A percentile compares a stretch with the other conserved stretches of the same genome.
These are phyloP conservation scores for Silurus lanzhouensis DNA, from an alignment of 2,797 vertebrate genomes.

Conservation along the genomic window DNA sequence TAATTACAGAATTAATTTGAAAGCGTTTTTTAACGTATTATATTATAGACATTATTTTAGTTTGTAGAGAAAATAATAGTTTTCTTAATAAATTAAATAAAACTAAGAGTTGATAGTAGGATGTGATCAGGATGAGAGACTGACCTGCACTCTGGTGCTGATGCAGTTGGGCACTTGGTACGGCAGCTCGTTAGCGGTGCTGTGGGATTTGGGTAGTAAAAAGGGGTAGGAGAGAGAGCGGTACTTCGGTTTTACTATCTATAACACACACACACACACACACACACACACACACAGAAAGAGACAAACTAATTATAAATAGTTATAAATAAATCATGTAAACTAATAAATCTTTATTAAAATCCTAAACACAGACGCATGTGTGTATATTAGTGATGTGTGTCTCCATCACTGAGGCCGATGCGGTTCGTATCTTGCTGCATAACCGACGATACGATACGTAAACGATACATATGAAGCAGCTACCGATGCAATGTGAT, in stretches of 20 bases:
- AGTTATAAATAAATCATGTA: conserved; percentile 39
- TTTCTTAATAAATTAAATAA: not conserved
- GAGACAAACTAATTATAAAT: conserved; percentile 11
- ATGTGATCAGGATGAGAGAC: conserved; percentile 31
- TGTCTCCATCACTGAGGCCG: too few relatives aligned
- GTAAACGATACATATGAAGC: too few relatives aligned
- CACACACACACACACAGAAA: conserved; percentile 18
- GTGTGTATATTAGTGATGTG: too few relatives aligned
- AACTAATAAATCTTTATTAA: not conserved
- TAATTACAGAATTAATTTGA: not conserved
- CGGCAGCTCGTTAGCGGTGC: conserved; percentile 78
- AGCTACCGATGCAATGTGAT: too few relatives aligned
- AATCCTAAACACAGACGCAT: too few relatives aligned
- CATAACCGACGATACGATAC: too few relatives aligned
- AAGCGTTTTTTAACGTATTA: not conserved
- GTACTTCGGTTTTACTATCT: conserved; percentile 98
- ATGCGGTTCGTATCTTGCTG: too few relatives aligned
- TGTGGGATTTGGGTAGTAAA: conserved; percentile 91
- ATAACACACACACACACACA: conserved; percentile 15
- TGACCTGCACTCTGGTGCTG: conserved; percentile 84
- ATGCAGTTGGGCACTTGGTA: conserved; percentile 84
- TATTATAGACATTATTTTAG: not conserved
- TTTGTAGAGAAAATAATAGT: not conserved
- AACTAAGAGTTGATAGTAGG: too few relatives aligned
- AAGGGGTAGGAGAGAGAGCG: conserved; percentile 92